Evolutionary conservation across 2,888 invertebrate species (phyloP).

Genomic region (Serrognathus titanus): DNA sequence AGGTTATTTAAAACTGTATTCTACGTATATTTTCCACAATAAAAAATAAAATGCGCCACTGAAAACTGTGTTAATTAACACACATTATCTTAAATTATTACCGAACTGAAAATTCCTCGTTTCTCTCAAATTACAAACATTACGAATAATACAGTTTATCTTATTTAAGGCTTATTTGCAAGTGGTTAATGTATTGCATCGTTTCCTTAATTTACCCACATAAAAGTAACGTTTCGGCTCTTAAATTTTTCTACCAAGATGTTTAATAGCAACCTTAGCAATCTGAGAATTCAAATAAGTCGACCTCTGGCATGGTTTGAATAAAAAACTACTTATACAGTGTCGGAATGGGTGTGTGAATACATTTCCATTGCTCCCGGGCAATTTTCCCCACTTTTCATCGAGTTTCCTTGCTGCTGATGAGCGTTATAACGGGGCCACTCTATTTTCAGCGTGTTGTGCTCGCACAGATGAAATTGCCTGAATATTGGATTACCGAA

Average conservation of each 20-base stretch:
- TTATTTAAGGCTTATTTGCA: too few species aligned
- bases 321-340: slow-evolving; percentile 44
- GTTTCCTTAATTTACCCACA: not conserved
- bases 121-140: too few species aligned
- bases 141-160: too few species aligned
- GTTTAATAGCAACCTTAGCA: slow-evolving; percentile 28
- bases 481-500: slow-evolving; percentile 49
- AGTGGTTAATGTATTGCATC: too few species aligned
- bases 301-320: slow-evolving; percentile 36
- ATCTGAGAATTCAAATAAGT: slow-evolving; percentile 40
- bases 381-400: slow-evolving; percentile 41
- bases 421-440: slow-evolving; percentile 24
- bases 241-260: too few species aligned
- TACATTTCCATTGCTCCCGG: slow-evolving; percentile 38
- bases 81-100: too few species aligned
- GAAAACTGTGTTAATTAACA: too few species aligned
- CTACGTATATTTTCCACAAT: too few species aligned
- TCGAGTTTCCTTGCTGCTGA: slow-evolving; percentile 24
- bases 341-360: slow-evolving; percentile 38
- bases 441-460: slow-evolving; percentile 28
- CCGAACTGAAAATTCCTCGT: too few species aligned
- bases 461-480: slow-evolving; percentile 45
- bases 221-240: too few species aligned
- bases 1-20: too few species aligned
- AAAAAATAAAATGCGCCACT: too few species aligned